Evolutionary conservation across 2,888 invertebrate species (phyloP), one percentile per base, ranked within the genome.

Genomic region (Agrochola lota): DNA sequence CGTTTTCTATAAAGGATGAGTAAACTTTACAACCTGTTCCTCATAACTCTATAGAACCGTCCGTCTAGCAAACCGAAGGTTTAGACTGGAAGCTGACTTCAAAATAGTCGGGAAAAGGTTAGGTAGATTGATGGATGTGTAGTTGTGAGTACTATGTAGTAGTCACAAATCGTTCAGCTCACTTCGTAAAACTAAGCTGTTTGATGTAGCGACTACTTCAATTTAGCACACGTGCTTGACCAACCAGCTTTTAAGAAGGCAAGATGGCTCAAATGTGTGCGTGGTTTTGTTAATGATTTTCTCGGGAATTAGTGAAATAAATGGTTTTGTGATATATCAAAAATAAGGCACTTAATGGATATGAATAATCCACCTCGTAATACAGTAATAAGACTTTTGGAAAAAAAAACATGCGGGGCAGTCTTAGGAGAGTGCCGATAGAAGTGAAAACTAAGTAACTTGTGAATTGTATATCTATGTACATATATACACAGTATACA

Each of bases 221-320:
- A 55, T 96, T 0, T 96, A 49, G 96, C 96, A 95, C 95, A 92
- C 77, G 89, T 90, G 95, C 96, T 96, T 96, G 95, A 96, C 95
- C 96, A 88, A 77, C 77, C 60, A 89, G 87, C 85, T 78, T 84
- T 8, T 57, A 0, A 11, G 11, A n/a, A 69, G 75, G 85, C 83
- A 82, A 62, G 84, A 70, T 89, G 95, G 95, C 96, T 96, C 96
- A 96, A 96, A 96, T 89, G 90, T 92, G 95, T 95, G 96, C 95
- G 90, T 12, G 12, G 43, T 11, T 67, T 17, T 35, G 40, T 60
- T 40, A 40, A 0, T 26, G 52, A 43, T 15, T 40, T 49, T 57
- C 57, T 30, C 20, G 17, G 30, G 23, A 62, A 62, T 12, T 1
- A 11, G n/a, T 69, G n/a, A 62, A 60, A n/a, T 30, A 9, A n/a